Evolutionary conservation across 2,888 invertebrate genomes (phyloP), one percentile per base, ranked within the genome.

Genomic region (Yponomeuta malinellus): DNA sequence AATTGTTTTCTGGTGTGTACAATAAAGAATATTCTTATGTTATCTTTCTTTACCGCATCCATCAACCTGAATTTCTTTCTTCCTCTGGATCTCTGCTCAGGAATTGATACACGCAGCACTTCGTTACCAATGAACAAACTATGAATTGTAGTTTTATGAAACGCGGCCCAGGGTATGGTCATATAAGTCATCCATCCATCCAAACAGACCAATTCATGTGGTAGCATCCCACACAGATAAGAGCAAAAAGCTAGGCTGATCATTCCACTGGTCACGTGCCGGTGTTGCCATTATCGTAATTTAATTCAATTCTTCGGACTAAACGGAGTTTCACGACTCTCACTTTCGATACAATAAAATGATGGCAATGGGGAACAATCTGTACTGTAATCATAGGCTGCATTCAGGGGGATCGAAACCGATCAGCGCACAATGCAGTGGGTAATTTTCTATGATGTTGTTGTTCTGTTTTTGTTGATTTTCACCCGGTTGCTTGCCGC

Each of bases 231-330:
- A 15, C 15, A 59, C 52, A 59, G 5, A 15, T 59, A 59, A 33
- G 15, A 2, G 15, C 12, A 59, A 59, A 59, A 31, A 64, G 31
- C 64, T 2, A 8, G 64, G 0, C 48, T 48, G 48, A 48, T 48
- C 68, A 68, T 43, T 68, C 10, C 69, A 43, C 29, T 43, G 37
- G 48, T 69, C 69, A 59, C 69, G 69, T 69, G 31, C 69, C 31
- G 1, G 29, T 48, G 52, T 31, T 52, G 48, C 69, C 69, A 69
- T 69, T 69, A 69, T 52, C 31, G 31, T 70, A 63, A 71, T 71
- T 71, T 69, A 71, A 72, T 72, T 71, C 72, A 72, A 72, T 72
- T 72, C 71, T 72, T 70, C 66, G 65, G 63, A 66, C 71, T 70
- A 71, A 71, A 70, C 70, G 71, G 66, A 65, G 69, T 31, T 52